Base-by-base conservation (phyloP, 2,113 vertebrate genomes). In the Apteryx mantelli region DNA sequence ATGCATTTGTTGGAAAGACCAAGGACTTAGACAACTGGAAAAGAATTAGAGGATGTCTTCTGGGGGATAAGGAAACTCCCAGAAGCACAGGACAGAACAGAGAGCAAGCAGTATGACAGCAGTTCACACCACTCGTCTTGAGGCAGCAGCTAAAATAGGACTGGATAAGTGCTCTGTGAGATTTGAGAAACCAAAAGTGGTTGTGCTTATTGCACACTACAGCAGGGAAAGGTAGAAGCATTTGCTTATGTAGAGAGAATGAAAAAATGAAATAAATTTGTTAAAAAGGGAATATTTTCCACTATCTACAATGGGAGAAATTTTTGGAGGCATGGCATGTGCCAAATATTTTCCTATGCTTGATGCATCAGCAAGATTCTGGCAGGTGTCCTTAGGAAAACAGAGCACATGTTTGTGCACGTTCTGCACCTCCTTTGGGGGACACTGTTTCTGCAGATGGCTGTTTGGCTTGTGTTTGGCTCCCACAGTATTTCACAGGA, bases 381-480 rank as follows among this genome's bases (percentile, higher is more conserved):
- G 94, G 92, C 95, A 92, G 94, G 92, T 96, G 86, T 87, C 81
- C 96, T 89, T 93, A 94, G 69, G 81, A 95, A 97, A 91, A 94
- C 88, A 95, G 66, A 91, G 65, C 46, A 32, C 60, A 55, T 74
- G 60, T 95, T 90, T 96, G 87, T 80, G 70, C 91, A 88, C 85
- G 53, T 93, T 94, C 90, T 95, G 91, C 92, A 82, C 86, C 83
- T 94, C 91, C 97, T 94, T 70, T 88, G 88, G 96, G 93, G 96
- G 92, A 94, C 92, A 48, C 86, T 74, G n/a, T 82, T 95, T 81
- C 96, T 93, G 95, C 86, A 90, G 80, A 78, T 4, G 4, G 69
- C 82, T 76, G 3, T 52, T 86, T 48, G 64, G 28, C 32, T 82
- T 93, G 65, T 73, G 69, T 82, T 95, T 94, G 91, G 38, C 56